A percentile compares a stretch with the other conserved stretches of the same genome.
Conservation (phyloP, 2,797 vertebrate genomes). For the Diplodus sargus region DNA sequence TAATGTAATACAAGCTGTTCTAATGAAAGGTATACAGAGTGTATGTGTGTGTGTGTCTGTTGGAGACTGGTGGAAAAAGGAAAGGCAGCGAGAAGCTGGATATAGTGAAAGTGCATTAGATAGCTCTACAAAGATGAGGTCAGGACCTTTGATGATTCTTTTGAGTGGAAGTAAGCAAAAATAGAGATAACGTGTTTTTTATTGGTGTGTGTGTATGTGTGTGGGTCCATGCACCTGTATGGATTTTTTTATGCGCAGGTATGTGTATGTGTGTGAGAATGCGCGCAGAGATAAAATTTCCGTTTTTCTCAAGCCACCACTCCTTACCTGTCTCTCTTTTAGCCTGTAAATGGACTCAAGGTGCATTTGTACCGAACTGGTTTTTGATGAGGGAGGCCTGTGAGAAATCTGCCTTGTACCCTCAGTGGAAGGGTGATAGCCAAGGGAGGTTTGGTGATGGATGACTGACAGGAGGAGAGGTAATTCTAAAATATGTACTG, state of each 20-base stretch:
- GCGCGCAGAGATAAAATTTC: conserved; percentile 17
- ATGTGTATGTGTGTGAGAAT: not conserved
- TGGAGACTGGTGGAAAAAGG: conserved; percentile 18
- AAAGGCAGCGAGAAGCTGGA: conserved; percentile 19
- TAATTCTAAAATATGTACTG: conserved; percentile 42
- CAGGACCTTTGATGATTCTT: conserved; percentile 30
- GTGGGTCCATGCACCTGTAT: not conserved
- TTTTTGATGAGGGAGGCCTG: conserved; percentile 15
- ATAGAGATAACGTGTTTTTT: conserved; percentile 1
- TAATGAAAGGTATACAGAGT: conserved; percentile 47
- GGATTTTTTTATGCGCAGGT: not conserved
- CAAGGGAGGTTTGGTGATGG: conserved; percentile 35
- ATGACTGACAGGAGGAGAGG: conserved; percentile 42
- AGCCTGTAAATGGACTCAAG: conserved; percentile 12
- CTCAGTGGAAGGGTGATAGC: conserved; percentile 21
- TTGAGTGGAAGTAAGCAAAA: conserved; percentile 15
- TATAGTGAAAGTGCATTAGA: conserved; percentile 30
- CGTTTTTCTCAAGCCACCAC: conserved; percentile 1
- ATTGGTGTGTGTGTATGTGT: not conserved
- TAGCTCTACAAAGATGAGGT: conserved; percentile 44
- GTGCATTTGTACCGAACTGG: conserved; percentile 14
- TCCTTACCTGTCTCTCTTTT: not conserved
- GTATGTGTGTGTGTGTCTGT: conserved; percentile 1
- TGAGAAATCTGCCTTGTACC: conserved; percentile 10
- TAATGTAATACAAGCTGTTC: conserved; percentile 55